Conservation (phyloP, 2,888 invertebrate genomes). For the Noctua fimbriata region DNA sequence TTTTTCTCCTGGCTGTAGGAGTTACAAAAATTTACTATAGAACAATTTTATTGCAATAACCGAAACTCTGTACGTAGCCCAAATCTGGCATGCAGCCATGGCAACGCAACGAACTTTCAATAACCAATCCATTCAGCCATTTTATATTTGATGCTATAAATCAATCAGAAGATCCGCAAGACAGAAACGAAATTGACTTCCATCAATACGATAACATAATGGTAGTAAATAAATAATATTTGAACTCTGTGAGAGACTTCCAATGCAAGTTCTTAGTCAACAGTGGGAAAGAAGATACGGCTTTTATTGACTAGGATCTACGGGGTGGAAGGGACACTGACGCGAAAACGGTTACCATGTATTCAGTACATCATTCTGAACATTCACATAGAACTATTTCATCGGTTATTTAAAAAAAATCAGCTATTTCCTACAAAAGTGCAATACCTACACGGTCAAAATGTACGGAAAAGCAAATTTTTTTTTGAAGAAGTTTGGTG, state of each 20-base stretch:
- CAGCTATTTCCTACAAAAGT: no score
- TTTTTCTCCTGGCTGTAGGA: no score
- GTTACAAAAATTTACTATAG: neutral
- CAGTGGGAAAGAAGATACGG: neutral
- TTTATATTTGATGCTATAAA: slow-evolving; percentile 49
- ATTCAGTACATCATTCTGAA: no score
- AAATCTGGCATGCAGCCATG: slow-evolving; percentile 40
- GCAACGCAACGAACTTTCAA: slow-evolving; percentile 10
- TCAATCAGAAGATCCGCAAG: slow-evolving; percentile 31
- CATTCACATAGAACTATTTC: no score
- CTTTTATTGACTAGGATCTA: neutral
- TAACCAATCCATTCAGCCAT: slow-evolving; percentile 21
- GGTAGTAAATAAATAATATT: slow-evolving; percentile 33
- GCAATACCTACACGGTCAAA: no score
- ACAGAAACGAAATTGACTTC: slow-evolving; percentile 25
- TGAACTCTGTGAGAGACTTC: neutral
- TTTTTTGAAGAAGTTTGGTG: no score
- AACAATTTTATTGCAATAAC: neutral
- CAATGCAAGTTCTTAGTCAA: neutral
- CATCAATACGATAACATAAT: slow-evolving; percentile 1
- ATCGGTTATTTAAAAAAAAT: no score
- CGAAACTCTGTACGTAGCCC: neutral
- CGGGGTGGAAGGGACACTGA: neutral
- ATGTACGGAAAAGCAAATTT: no score
- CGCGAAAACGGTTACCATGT: no score